Base-by-base conservation (phyloP, 2,888 invertebrate genomes). In the Agrochola litura region DNA sequence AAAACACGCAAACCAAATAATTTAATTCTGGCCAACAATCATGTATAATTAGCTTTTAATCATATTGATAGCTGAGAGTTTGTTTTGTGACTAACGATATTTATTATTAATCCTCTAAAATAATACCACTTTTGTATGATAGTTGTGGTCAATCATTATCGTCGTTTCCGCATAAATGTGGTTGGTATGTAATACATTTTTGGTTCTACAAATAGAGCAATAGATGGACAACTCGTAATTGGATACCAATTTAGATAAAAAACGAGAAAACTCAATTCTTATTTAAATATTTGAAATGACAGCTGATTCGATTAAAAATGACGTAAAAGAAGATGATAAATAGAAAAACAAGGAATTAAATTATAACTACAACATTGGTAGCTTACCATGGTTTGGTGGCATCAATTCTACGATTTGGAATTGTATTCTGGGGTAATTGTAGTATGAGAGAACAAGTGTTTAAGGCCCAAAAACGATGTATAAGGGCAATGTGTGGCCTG, bases 11-110 rank as follows among this genome's bases (percentile, higher is more conserved):
- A n/a, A 56, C 16, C 49, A 58, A 67, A 79, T 52, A 25, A 43
- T 58, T 66, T 60, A 43, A 79, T 49, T 64, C 37, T 14, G 56
- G 19, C 56, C 63, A n/a, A 61, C 61, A 63, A 58, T 37, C n/a
- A 30, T 19, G 10, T 69, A n/a, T 56, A 60, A 70, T 66, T 56
- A 78, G 63, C 52, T 54, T 68, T 72, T 84, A 56, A 83, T 60
- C 65, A 56, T n/a, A 60, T 63, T 76, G 41, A 67, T 67, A 61
- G 43, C 65, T 67, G 64, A 46, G 61, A 49, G 49, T 77, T 83
- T 49, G 65, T n/a, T 66, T 70, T 56, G 30, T 49, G 30, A 81
- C 77, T 61, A 68, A 52, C 68, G 37, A n/a, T 63, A 43, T 19
- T 46, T 52, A 54, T 14, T 58, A 68, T 64, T 54, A 64, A 58